Evolutionary conservation across 2,888 invertebrate genomes (phyloP).

Genomic region (Microchrysa polita): DNA sequence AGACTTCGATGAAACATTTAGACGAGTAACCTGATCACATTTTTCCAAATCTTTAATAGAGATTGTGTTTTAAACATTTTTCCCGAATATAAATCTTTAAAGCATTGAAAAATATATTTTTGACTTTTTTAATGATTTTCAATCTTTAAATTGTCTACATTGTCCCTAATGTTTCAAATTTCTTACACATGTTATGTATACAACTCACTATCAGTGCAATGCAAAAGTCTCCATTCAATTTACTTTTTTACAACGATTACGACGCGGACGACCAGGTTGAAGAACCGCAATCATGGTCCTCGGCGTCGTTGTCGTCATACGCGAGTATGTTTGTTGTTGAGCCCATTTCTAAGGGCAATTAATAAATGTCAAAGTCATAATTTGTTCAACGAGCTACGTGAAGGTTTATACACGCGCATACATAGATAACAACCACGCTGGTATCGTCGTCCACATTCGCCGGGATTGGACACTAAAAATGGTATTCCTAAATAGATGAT

Average conservation of each 20-base stretch:
- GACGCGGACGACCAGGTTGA: background rate
- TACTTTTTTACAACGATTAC: constrained; percentile 10
- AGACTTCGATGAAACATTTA: too few relatives aligned
- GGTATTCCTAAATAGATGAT: constrained; percentile 19
- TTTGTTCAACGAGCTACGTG: constrained; percentile 44
- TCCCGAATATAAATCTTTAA: too few relatives aligned
- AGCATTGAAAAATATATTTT: too few relatives aligned
- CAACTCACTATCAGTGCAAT: too few relatives aligned
- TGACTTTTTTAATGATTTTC: too few relatives aligned
- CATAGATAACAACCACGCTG: constrained; percentile 1
- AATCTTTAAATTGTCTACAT: too few relatives aligned
- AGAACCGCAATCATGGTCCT: constrained; percentile 17
- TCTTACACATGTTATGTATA: too few relatives aligned
- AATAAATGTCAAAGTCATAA: constrained; percentile 50
- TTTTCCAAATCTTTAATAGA: too few relatives aligned
- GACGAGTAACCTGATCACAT: too few relatives aligned
- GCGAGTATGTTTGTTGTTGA: background rate
- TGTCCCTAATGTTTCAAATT: too few relatives aligned
- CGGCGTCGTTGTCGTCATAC: constrained; percentile 8
- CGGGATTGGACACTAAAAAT: background rate
- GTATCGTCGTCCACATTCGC: background rate
- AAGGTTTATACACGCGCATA: background rate
- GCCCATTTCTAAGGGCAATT: constrained; percentile 46
- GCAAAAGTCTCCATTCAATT: constrained; percentile 8
- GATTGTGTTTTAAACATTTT: too few relatives aligned